Conservation (phyloP, 2,888 invertebrate species). For the Linnaemya vulpina region DNA sequence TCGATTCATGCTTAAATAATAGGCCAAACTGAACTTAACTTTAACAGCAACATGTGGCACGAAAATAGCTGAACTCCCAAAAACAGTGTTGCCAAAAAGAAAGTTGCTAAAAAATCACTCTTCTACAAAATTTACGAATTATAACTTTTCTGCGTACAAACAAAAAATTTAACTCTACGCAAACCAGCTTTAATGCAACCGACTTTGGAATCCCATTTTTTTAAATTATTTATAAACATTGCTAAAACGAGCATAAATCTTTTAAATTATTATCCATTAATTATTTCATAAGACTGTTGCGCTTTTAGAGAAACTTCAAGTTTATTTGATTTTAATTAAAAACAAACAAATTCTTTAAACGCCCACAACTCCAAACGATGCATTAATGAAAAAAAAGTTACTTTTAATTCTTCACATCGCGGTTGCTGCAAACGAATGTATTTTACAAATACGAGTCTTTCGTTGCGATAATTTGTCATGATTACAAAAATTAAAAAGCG, state of each 20-base stretch:
- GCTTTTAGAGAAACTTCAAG: slow-evolving; percentile 22
- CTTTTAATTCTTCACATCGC: neutral
- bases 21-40: no score
- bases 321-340: slow-evolving; percentile 52
- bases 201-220: neutral
- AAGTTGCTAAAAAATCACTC: no score
- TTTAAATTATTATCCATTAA: slow-evolving; percentile 14
- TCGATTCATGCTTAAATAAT: no score
- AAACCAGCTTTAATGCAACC: neutral
- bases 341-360: slow-evolving; percentile 34
- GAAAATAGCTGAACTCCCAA: no score
- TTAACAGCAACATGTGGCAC: no score
- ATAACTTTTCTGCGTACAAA: neutral
- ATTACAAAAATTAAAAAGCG: slow-evolving; percentile 1
- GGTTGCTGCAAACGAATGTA: neutral
- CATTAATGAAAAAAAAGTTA: neutral
- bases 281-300: slow-evolving; percentile 42
- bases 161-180: no score
- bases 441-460: slow-evolving; percentile 5
- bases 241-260: slow-evolving; percentile 21
- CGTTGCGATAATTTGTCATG: slow-evolving; percentile 30
- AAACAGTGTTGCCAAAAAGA: no score
- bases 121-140: no score
- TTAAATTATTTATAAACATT: neutral
- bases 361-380: slow-evolving; percentile 38